Base-by-base conservation (phyloP, 1,140 invertebrate genomes). In the Sitophilus oryzae region DNA sequence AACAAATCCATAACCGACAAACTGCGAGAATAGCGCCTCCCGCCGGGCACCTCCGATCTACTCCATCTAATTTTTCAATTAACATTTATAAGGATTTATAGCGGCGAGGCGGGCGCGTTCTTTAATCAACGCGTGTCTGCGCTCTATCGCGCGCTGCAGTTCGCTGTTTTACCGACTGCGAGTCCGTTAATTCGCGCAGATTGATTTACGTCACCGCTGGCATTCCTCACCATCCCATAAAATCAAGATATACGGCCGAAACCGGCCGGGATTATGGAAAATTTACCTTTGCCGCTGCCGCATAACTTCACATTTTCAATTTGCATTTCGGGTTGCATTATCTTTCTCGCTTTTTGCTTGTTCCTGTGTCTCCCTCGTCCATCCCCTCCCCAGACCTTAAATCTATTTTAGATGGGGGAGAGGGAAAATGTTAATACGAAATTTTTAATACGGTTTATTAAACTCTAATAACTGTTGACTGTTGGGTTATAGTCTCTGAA, bases 191-290 rank as follows among this genome's bases (percentile, higher is more conserved):
- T 64, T 64, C 61, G 55, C 49, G 16, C 58, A 60, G 64, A 66
- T 66, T 66, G 64, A 66, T 66, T 66, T 66, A 66, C 61, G 61
- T 66, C 64, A 66, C 55, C 59, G 52, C 55, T 59, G 51, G 49
- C 61, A 66, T 66, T 66, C 61, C 59, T 56, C 59, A 59, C 54
- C 52, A 62, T 52, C 51, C 56, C 53, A 61, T 65, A 63, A 65
- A 65, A 65, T 61, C 58, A 58, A 61, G 63, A 65, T 65, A 61
- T 60, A 65, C 45, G 38, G 60, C 53, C 54, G 37, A 53, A 64
- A 61, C 58, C 49, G 47, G 61, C 45, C 59, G 55, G 60, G 62
- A 58, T 58, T 58, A 63, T 58, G 59, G 59, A 64, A 58, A 61
- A 59, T 60, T 59, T 60, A 61, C 59, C 52, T 61, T 47, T 38